Percentiles rank a stretch among this genome's conserved stretches.
Conservation (phyloP, 2,797 vertebrate species). For the Amblyopsis hoosieri region DNA sequence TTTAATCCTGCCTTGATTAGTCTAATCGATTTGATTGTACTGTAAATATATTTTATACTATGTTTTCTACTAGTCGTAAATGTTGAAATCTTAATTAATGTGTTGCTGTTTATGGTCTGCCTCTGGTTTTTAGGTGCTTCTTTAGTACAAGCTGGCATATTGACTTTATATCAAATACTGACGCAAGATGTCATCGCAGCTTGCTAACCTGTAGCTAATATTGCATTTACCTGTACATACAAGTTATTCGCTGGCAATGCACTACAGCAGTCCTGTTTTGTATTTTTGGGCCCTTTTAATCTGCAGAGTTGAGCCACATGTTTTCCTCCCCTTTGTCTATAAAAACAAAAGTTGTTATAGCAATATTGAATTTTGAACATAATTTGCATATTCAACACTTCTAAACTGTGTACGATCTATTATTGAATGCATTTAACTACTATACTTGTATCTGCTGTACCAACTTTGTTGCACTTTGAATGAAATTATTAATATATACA, state of each 20-base stretch:
- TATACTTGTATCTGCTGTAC: constrained; percentile 53
- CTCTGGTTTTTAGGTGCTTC: constrained; percentile 1
- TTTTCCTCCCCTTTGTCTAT: constrained; percentile 16
- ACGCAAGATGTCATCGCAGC: constrained; percentile 3
- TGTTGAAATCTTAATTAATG: constrained; percentile 36
- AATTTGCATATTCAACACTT: constrained; percentile 31
- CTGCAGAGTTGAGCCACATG: constrained; percentile 56
- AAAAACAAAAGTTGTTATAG: too few relatives aligned
- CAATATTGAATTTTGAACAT: neutral
- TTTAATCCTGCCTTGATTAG: constrained; percentile 4
- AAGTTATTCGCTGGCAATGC: constrained; percentile 2
- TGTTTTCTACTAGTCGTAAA: constrained; percentile 32
- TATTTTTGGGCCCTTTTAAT: constrained; percentile 19
- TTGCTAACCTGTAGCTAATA: constrained; percentile 11
- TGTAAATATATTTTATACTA: constrained; percentile 27
- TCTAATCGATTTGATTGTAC: constrained; percentile 17
- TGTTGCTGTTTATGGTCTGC: constrained; percentile 5
- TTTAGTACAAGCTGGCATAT: constrained; percentile 5
- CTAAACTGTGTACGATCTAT: constrained; percentile 3
- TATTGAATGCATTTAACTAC: neutral
- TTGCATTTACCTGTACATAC: constrained; percentile 8
- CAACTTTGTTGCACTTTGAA: constrained; percentile 57
- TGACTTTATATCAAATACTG: constrained; percentile 16
- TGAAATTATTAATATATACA: constrained; percentile 33
- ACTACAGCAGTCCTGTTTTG: constrained; percentile 14